Evolutionary conservation across 2,888 invertebrate genomes (phyloP).

Genomic region (Scaptomyza cyrtandrae): DNA sequence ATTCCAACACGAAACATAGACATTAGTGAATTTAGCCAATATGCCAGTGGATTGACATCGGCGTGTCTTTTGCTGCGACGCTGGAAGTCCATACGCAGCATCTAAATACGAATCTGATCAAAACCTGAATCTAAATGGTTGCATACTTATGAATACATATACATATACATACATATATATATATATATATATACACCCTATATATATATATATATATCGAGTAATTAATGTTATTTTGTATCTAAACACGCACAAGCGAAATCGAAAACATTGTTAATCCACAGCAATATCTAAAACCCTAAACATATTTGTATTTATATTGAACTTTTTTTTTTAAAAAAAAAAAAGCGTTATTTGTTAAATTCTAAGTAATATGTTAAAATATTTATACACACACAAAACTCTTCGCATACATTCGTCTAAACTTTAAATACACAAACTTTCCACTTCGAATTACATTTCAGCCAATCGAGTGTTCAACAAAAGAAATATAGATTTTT

Average conservation of each 20-base stretch:
- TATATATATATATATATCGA: conserved; percentile 14
- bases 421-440: conserved; percentile 15
- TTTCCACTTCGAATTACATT: conserved; percentile 26
- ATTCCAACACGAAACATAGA: conserved; percentile 91
- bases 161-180: conserved; percentile 3
- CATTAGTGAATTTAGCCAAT: conserved; percentile 92
- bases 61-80: conserved; percentile 90
- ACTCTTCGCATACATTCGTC: conserved; percentile 43
- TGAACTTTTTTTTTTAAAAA: conserved; percentile 20
- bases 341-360: conserved; percentile 64
- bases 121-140: conserved; percentile 3
- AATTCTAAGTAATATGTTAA: conserved; percentile 55
- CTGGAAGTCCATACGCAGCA: conserved; percentile 84
- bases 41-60: conserved; percentile 91
- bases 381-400: conserved; percentile 53
- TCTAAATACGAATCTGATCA: conserved; percentile 54
- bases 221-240: conserved; percentile 54
- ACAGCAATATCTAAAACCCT: conserved; percentile 49
- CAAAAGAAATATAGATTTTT: conserved; percentile 12
- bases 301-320: conserved; percentile 34
- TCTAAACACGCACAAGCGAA: conserved; percentile 56
- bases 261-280: conserved; percentile 40
- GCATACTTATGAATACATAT: conserved; percentile 13
- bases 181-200: neutral
- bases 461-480: conserved; percentile 21